These are phyloP conservation scores for Megaceryle alcyon DNA, from an alignment of 2,797 vertebrate species.

Conservation along the genomic window DNA sequence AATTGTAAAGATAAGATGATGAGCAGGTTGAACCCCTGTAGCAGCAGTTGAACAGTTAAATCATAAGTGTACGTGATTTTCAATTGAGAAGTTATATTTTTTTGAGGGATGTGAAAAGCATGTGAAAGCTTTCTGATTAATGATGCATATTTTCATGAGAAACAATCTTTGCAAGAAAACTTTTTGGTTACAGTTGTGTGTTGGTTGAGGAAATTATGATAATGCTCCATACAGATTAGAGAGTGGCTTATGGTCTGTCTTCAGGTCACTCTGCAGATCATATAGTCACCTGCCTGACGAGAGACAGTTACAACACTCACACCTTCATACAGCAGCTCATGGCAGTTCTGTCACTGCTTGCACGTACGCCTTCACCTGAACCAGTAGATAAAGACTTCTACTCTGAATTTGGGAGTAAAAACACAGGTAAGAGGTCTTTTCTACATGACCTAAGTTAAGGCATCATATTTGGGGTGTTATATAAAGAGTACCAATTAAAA, in stretches of 20 bases:
- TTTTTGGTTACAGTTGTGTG: background rate
- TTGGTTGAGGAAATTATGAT: background rate
- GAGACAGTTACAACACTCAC: conserved; percentile 93
- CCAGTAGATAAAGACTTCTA: conserved; percentile 96
- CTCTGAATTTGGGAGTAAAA: conserved; percentile 92
- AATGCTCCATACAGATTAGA: background rate
- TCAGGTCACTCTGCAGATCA: conserved; percentile 88
- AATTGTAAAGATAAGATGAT: background rate
- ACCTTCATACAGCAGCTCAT: conserved; percentile 95
- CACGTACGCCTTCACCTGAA: conserved; percentile 91
- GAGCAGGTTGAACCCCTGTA: background rate
- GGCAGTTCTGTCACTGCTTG: conserved; percentile 89
- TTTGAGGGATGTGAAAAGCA: background rate
- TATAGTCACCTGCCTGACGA: conserved; percentile 91
- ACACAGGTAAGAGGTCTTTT: conserved; percentile 80
- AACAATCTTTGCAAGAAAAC: background rate
- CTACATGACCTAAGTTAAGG: background rate
- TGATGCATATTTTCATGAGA: background rate
- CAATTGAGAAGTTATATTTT: background rate
- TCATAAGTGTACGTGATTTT: accelerated
- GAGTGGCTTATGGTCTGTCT: background rate
- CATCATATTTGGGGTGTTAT: background rate
- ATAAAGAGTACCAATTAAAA: background rate
- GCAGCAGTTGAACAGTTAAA: background rate
- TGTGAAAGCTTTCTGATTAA: background rate